Conservation (phyloP, 2,113 vertebrate genomes). For the Catharus bicknelli region DNA sequence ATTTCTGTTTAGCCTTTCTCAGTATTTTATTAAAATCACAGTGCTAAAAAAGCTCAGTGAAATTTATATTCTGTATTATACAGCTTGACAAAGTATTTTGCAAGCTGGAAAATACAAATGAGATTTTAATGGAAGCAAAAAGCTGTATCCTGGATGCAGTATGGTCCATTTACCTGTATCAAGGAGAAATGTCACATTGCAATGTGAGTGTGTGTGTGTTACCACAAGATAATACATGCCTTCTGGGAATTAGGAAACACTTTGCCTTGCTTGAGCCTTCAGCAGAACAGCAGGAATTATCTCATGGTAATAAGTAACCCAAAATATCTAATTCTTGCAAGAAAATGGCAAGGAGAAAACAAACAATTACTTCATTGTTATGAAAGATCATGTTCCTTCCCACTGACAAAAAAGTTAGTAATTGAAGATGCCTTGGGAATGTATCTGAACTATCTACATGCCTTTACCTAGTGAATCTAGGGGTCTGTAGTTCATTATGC, state of each 20-base stretch:
- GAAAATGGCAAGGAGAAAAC: not conserved
- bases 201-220: not conserved
- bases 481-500: not conserved
- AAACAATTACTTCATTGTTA: constrained; percentile 33
- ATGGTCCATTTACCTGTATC: constrained; percentile 30
- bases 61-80: not conserved
- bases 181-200: not conserved
- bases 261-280: not conserved
- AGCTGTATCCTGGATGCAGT: not conserved
- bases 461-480: not conserved
- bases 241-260: constrained; percentile 14
- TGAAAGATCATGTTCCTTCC: not conserved
- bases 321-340: constrained; percentile 4
- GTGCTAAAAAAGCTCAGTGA: not conserved
- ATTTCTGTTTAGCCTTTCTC: not conserved
- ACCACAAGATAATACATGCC: not conserved
- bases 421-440: not conserved
- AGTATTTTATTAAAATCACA: not conserved
- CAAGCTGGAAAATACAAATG: not conserved
- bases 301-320: not conserved
- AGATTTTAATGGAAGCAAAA: not conserved
- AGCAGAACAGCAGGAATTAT: not conserved
- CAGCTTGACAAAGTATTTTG: not conserved
- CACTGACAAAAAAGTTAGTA: not conserved
- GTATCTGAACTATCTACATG: not conserved